phyloP scores from a whole-genome alignment of 2,113 vertebrate species.

The Callionymus lyra region DNA sequence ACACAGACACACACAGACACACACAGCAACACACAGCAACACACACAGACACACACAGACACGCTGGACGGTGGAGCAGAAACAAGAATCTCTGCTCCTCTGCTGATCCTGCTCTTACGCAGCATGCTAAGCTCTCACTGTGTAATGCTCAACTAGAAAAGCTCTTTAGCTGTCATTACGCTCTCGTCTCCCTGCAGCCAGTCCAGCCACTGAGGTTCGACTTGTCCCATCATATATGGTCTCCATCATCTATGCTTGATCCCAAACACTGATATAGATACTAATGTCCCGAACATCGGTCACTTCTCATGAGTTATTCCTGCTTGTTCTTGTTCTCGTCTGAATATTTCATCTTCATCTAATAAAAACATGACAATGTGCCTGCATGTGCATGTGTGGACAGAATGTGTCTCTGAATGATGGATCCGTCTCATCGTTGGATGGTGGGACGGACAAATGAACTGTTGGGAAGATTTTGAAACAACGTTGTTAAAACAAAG shows the following conservation, averaged over 20 bases:
- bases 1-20: too few relatives aligned
- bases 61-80: constrained; percentile 21
- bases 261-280: not conserved
- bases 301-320: too few relatives aligned
- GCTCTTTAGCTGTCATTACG: constrained; percentile 59
- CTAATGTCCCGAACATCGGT: too few relatives aligned
- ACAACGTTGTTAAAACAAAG: too few relatives aligned
- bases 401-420: too few relatives aligned
- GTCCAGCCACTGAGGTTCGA: constrained; percentile 13
- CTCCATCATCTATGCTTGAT: not conserved
- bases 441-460: too few relatives aligned
- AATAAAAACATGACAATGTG: too few relatives aligned
- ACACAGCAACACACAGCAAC: not conserved
- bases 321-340: too few relatives aligned
- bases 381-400: too few relatives aligned
- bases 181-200: constrained; percentile 8
- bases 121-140: constrained; percentile 53
- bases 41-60: constrained; percentile 12
- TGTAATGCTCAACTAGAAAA: constrained; percentile 51
- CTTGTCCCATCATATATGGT: constrained; percentile 1
- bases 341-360: too few relatives aligned
- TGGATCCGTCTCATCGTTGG: too few relatives aligned
- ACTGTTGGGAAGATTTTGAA: too few relatives aligned
- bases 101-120: constrained; percentile 54
- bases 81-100: constrained; percentile 13